phyloP scores from a whole-genome alignment of 1,140 invertebrate species.

The Reticulitermes speratus region DNA sequence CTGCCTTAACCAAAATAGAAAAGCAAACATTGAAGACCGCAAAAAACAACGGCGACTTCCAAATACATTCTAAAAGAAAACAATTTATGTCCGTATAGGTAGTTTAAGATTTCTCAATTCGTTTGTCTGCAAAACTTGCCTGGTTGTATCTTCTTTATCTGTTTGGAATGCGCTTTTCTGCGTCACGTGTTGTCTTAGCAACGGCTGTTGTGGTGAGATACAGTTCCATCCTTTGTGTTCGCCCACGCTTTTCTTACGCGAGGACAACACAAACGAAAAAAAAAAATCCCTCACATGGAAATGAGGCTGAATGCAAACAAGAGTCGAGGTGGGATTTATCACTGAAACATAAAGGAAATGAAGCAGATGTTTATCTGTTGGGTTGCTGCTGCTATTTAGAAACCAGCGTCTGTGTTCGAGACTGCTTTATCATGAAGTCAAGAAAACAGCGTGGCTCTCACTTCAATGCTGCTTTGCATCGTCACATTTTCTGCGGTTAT shows the following conservation, averaged over 20 bases:
- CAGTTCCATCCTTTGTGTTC: neutral
- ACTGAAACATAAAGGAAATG: neutral
- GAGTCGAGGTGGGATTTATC: slow-evolving; percentile 6
- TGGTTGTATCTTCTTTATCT: slow-evolving; percentile 8
- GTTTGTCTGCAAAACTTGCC: neutral
- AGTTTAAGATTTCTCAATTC: slow-evolving; percentile 16
- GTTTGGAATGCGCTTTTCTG: neutral
- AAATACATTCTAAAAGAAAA: neutral
- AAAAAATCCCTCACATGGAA: neutral
- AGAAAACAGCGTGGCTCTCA: neutral
- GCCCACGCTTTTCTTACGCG: neutral
- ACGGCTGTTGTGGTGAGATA: neutral
- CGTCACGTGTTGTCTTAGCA: neutral
- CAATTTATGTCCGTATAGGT: neutral
- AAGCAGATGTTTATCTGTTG: neutral
- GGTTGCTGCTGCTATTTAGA: neutral
- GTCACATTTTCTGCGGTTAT: too few relatives aligned
- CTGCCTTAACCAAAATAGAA: too few relatives aligned
- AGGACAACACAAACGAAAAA: neutral
- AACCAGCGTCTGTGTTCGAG: neutral
- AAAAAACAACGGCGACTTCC: neutral
- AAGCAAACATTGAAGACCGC: too few relatives aligned
- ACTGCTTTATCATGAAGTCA: neutral
- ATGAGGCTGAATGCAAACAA: slow-evolving; percentile 9
- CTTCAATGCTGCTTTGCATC: neutral